Evolutionary conservation across 1,140 invertebrate species (phyloP).

Genomic region (Manduca sexta): DNA sequence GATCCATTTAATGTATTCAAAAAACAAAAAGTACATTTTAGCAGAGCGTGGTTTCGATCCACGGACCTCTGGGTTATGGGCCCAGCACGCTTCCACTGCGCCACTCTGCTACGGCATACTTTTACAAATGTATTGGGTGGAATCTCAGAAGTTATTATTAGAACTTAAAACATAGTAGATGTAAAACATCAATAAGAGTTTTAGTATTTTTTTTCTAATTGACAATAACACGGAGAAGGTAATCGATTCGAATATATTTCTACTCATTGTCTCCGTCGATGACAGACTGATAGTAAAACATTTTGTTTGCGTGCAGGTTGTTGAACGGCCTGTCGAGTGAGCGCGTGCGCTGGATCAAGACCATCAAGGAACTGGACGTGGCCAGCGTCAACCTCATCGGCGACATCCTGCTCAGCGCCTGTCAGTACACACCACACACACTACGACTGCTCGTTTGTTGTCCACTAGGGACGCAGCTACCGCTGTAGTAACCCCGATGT

Average conservation of each 20-base stretch:
- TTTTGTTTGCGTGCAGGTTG: conserved; percentile 76
- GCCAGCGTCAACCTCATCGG: conserved; percentile 78
- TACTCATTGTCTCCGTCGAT: too few species aligned
- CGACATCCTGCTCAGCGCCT: conserved; percentile 76
- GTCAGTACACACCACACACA: conserved; percentile 54
- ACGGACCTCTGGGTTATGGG: conserved; percentile 46
- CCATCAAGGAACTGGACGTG: conserved; percentile 76
- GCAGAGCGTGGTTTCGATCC: conserved; percentile 53
- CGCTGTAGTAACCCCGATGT: too few species aligned
- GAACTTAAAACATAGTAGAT: too few species aligned
- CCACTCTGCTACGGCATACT: conserved; percentile 35
- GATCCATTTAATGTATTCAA: too few species aligned
- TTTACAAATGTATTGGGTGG: too few species aligned
- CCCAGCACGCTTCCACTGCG: conserved; percentile 44
- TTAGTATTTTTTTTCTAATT: too few species aligned
- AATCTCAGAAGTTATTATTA: too few species aligned
- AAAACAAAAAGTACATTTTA: too few species aligned
- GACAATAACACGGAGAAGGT: too few species aligned
- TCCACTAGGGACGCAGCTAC: too few species aligned
- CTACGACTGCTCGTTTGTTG: conserved; percentile 1
- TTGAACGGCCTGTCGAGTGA: conserved; percentile 75
- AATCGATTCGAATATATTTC: too few species aligned
- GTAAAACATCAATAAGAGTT: too few species aligned
- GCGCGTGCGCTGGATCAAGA: conserved; percentile 78
- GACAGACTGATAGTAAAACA: not conserved